These are phyloP conservation scores for Chloroclysta siterata DNA, from an alignment of 2,888 invertebrate species.

Conservation along the genomic window DNA sequence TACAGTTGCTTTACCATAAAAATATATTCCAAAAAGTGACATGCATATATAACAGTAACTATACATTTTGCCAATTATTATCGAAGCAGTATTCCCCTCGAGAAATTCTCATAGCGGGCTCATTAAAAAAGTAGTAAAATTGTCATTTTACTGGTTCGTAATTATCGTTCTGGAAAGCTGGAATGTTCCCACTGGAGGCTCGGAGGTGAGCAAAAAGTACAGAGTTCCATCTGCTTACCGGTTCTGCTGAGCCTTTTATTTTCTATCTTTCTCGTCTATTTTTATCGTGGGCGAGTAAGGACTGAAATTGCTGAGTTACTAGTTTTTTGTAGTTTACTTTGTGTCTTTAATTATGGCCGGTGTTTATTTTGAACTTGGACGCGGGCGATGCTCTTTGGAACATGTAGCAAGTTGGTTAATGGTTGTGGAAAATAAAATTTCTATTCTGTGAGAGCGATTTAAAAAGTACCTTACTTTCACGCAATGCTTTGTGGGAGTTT, in stretches of 20 bases:
- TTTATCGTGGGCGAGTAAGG: conserved; percentile 48
- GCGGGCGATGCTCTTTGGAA: conserved; percentile 24
- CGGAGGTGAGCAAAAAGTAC: conserved; percentile 59
- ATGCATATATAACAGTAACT: background rate
- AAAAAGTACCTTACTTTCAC: background rate
- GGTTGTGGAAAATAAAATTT: background rate
- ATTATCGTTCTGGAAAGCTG: conserved; percentile 38
- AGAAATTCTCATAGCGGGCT: conserved; percentile 4
- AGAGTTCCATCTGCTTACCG: conserved; percentile 74
- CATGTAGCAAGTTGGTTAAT: background rate
- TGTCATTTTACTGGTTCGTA: conserved; percentile 29
- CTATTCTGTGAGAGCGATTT: background rate
- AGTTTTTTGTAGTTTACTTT: conserved; percentile 33
- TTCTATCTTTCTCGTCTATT: conserved; percentile 72
- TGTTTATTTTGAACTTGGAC: conserved; percentile 23
- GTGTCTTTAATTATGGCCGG: conserved; percentile 25
- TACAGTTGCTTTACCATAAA: background rate
- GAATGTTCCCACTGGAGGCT: conserved; percentile 69
- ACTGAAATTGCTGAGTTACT: conserved; percentile 27
- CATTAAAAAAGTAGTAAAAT: conserved; percentile 23
- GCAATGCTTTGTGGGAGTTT: background rate
- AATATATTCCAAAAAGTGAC: background rate
- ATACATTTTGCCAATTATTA: background rate
- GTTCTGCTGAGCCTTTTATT: conserved; percentile 67
- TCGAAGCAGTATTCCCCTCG: background rate